These are phyloP conservation scores for Lepidurus packardi DNA, from an alignment of 1,140 invertebrate species.

Conservation along the genomic window DNA sequence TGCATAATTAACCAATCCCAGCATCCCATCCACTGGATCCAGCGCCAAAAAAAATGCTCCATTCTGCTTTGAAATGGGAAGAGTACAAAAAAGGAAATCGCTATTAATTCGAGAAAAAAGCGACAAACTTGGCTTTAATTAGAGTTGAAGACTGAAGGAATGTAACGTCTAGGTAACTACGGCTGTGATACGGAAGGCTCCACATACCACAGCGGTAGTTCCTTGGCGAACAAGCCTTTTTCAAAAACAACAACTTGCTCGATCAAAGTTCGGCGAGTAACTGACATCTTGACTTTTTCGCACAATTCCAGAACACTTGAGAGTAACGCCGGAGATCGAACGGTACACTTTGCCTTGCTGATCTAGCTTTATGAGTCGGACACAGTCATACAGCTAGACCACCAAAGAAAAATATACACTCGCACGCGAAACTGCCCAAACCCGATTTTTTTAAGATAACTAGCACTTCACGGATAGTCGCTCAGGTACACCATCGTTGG, in stretches of 20 bases:
- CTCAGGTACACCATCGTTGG: conserved; percentile 28
- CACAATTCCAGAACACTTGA: background rate
- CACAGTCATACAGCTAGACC: conserved; percentile 54
- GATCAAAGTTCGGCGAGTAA: conserved; percentile 30
- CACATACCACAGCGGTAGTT: conserved; percentile 35
- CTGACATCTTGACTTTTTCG: conserved; percentile 23
- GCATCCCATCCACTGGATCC: conserved; percentile 33
- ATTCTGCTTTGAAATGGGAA: conserved; percentile 34
- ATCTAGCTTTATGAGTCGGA: conserved; percentile 57
- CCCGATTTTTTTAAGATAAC: background rate
- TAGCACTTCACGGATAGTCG: background rate
- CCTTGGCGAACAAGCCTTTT: conserved; percentile 27
- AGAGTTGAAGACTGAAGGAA: conserved; percentile 22
- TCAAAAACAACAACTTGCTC: conserved; percentile 16
- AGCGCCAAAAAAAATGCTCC: conserved; percentile 39
- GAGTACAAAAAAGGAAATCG: too few relatives aligned
- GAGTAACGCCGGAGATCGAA: conserved; percentile 35
- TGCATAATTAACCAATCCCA: conserved; percentile 32
- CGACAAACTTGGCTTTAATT: background rate
- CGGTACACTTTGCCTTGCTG: conserved; percentile 50
- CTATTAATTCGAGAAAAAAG: background rate
- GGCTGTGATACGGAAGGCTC: conserved; percentile 35
- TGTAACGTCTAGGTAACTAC: conserved; percentile 35
- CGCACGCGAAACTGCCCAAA: background rate
- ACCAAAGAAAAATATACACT: conserved; percentile 52